Base-by-base conservation (phyloP, 2,888 invertebrate genomes). In the Thalpophila matura region DNA sequence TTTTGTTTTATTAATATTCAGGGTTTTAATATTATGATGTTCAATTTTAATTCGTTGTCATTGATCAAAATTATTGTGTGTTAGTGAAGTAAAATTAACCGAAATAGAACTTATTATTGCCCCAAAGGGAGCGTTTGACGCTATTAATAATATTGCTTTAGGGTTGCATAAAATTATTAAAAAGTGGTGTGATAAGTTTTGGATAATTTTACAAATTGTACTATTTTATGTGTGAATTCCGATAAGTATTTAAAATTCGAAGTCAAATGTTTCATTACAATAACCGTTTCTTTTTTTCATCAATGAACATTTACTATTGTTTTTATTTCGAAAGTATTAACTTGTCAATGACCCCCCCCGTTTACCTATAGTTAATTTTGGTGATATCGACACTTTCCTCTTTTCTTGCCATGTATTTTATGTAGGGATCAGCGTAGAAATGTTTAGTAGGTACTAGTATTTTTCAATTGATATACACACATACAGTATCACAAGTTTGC, bases 131-230 rank as follows among this genome's bases (percentile, higher is more conserved):
- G 94, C 94, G 95, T 94, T 90, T 94, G 89, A 95, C 95, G 95
- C 94, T 93, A 91, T 88, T 91, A 89, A 91, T 91, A 90, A 91
- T 92, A 91, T 90, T 91, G 94, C 94, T 94, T 95, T 91, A 94
- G 93, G 92, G 90, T 93, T 94, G 93, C 94, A 94, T 92, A 92
- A 94, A 93, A 91, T 86, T 89, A 89, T 91, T 88, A 89, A 93
- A 92, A 92, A 89, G 93, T 94, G 94, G 93, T 94, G 94, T 95
- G 94, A 95, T 95, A 95, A 92, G 93, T 95, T 95, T 95, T 95
- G 92, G 95, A 95, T 94, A 93, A 94, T 95, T 95, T 95, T 95
- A 95, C 95, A 95, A 95, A 93, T 94, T 94, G 91, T 94, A 94
- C 93, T 94, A 94, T 93, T 93, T 94, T 95, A 90, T 91, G 92